Base-by-base conservation (phyloP, 1,140 invertebrate species). In the Aricia agestis region DNA sequence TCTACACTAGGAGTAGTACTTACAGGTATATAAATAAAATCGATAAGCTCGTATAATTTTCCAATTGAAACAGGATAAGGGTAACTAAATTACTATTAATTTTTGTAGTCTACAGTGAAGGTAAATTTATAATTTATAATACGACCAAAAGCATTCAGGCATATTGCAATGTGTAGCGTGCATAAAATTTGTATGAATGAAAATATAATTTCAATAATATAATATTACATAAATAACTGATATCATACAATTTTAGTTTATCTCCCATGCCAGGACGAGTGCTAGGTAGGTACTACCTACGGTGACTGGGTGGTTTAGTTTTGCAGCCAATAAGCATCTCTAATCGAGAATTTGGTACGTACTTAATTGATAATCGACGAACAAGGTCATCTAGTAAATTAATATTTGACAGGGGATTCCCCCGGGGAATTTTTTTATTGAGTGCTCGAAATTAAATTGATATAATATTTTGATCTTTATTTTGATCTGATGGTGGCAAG, bases 291-390 rank as follows among this genome's bases (percentile, higher is more conserved):
- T n/a, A n/a, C n/a, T 25, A 36, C 36, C 2, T 36, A 36, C 36
- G 36, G 36, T 36, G 36, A 36, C 36, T 5, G 36, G 45, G 72
- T 76, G 69, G 15, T 58, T 10, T 25, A 11, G 19, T 63, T 31
- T 25, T 6, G 59, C 59, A 25, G 19, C 18, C 59, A 63, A 63
- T 25, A 63, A 63, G 59, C 59, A 25, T 63, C 9, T 63, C 59
- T 63, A 63, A 52, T 52, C 59, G 6, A 0, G 36, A 36, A 36
- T 63, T 63, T 63, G 6, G 18, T 19, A 63, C 19, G 18, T 63
- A 63, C 5, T 63, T 19, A 2, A 59, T 63, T 63, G 19, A 6
- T 63, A 19, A 25, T 63, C 59, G 59, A 63, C 59, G 59, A 19
- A 63, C 59, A 63, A 63, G 59, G 18, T 59, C 59, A 63, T 19